A percentile compares a stretch with the other conserved stretches of the same genome.
These are phyloP conservation scores for Parthenolecanium corni DNA, from an alignment of 2,888 invertebrate genomes.

Conservation along the genomic window DNA sequence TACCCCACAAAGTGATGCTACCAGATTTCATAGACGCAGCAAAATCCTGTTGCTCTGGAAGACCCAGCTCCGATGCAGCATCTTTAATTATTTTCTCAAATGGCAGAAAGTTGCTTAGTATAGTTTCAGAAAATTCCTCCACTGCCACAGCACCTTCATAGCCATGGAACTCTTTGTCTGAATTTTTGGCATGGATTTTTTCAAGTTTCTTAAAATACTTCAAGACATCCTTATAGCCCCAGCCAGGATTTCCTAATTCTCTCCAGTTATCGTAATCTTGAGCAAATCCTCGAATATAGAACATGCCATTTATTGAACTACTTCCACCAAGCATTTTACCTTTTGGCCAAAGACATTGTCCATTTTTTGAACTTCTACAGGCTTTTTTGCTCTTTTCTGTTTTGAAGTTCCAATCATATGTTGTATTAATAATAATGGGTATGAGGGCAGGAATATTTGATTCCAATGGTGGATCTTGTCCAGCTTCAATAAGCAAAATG, in stretches of 20 bases:
- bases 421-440: slow-evolving; percentile 55
- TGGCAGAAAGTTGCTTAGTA: not conserved
- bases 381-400: slow-evolving; percentile 37
- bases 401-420: slow-evolving; percentile 37
- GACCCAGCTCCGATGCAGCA: slow-evolving; percentile 71
- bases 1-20: slow-evolving; percentile 76
- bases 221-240: slow-evolving; percentile 68
- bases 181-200: not conserved
- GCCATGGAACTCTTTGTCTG: not conserved
- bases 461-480: slow-evolving; percentile 21
- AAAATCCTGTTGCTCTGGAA: slow-evolving; percentile 63
- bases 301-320: slow-evolving; percentile 82
- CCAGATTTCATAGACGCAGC: slow-evolving; percentile 78
- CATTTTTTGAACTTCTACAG: slow-evolving; percentile 75
- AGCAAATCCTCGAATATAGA: slow-evolving; percentile 77
- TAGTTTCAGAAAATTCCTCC: not conserved
- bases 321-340: slow-evolving; percentile 86
- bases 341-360: slow-evolving; percentile 79
- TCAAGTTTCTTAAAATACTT: slow-evolving; percentile 84
- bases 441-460: slow-evolving; percentile 24
- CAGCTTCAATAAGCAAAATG: slow-evolving; percentile 29
- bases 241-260: slow-evolving; percentile 69
- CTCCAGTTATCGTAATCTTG: slow-evolving; percentile 87
- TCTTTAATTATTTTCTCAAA: slow-evolving; percentile 38
- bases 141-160: not conserved